These are phyloP conservation scores for Tetropium fuscum DNA, from an alignment of 2,888 invertebrate species.

Conservation along the genomic window DNA sequence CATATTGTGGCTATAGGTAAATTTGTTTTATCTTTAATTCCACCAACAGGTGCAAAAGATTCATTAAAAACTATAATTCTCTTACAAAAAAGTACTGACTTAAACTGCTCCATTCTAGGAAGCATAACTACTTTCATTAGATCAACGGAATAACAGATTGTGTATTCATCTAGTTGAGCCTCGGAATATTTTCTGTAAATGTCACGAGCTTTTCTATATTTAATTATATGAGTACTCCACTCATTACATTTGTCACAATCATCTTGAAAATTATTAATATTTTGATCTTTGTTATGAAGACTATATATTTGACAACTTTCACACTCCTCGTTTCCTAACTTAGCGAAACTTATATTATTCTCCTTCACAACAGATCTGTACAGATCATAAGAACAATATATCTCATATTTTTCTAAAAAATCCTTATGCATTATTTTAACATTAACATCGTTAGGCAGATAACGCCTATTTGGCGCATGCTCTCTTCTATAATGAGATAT, in stretches of 20 bases:
- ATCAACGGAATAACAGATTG: neutral
- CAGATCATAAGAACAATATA: neutral
- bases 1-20: constrained; percentile 1
- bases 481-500: constrained; percentile 1
- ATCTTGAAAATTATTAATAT: neutral
- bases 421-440: neutral
- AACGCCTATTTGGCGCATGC: neutral
- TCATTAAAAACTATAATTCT: constrained; percentile 4
- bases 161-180: neutral
- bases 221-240: neutral
- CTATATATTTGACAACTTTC: neutral
- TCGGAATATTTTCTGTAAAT: neutral
- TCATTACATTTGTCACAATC: constrained; percentile 1
- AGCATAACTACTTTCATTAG: constrained; percentile 6
- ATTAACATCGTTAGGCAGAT: neutral
- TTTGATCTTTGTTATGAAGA: neutral
- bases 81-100: constrained; percentile 1
- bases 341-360: neutral
- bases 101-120: neutral
- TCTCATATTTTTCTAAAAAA: neutral
- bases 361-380: neutral
- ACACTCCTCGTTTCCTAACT: neutral
- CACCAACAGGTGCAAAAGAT: neutral
- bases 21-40: neutral
- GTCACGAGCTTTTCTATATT: neutral